Base-by-base conservation (phyloP, 2,888 invertebrate genomes). In the Trissonchulus latispiculum region DNA sequence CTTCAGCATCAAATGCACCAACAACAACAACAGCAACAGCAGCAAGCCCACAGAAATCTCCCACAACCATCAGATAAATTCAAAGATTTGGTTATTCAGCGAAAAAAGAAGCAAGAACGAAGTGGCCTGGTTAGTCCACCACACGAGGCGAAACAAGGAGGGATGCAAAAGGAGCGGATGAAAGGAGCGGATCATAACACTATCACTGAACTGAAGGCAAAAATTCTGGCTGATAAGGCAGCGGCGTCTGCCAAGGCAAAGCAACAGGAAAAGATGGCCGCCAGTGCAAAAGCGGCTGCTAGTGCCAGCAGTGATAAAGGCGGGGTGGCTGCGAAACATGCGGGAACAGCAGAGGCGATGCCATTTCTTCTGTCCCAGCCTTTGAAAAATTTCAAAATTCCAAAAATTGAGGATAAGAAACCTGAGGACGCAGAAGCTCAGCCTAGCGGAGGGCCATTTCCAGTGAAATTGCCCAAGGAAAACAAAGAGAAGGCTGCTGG, bases 361-460 rank as follows among this genome's bases (percentile, higher is more conserved):
- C 23, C 48, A 15, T 48, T 48, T 48, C 48, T 48, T 8, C 8
- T 28, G 28, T 8, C 66, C 31, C 66, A 69, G 33, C 23, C 3
- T 3, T 29, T 69, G 37, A 69, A 69, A 29, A 33, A 33, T 29
- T 69, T 69, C 28, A 69, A 69, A 69, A 69, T 69, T 36, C 69
- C 69, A 18, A 69, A 69, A 69, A 33, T 69, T 33, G 69, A 69
- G 8, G 69, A 69, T 2, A 69, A 64, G 48, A 48, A 48, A 48
- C 8, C 8, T 48, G 48, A 48, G 48, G 8, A 48, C 8, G 8
- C 48, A 48, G 48, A 23, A 48, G 48, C 48, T 15, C 8, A 8
- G 8, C 8, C 8, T 23, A 48, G 48, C 23, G 48, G 48, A 23
- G 48, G 48, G 48, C 48, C 48, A 23, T 48, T 48, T 23, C 48